Percentiles rank a stretch among this genome's conserved stretches.
phyloP scores from a whole-genome alignment of 2,113 vertebrate genomes.

The Sarotherodon lohbergeri region DNA sequence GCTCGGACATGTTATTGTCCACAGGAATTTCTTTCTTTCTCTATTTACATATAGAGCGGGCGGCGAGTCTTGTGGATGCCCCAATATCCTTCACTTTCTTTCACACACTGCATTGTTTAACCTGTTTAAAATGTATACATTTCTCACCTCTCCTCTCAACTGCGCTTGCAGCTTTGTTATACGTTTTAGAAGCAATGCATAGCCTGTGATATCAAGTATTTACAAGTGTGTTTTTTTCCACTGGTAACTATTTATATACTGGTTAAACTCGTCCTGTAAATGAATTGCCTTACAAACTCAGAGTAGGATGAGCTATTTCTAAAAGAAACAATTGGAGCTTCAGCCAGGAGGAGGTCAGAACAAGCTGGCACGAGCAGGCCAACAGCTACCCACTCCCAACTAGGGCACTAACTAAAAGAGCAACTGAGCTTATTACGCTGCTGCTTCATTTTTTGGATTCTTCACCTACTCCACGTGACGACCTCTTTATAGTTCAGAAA shows the following conservation, averaged over 20 bases:
- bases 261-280: background rate
- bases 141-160: background rate
- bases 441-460: background rate
- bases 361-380: background rate
- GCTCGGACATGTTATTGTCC: background rate
- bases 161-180: background rate
- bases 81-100: background rate
- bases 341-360: background rate
- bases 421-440: background rate
- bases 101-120: background rate
- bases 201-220: background rate
- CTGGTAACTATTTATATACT: background rate
- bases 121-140: background rate
- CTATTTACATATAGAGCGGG: background rate
- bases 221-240: background rate
- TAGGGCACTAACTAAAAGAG: background rate
- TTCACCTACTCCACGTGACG: background rate
- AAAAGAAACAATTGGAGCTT: background rate
- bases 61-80: accelerated
- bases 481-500: no score
- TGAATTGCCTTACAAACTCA: background rate
- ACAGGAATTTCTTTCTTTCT: background rate
- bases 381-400: background rate
- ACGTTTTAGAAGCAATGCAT: background rate
- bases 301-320: background rate